These are phyloP conservation scores for Streptopelia turtur DNA, from an alignment of 2,797 vertebrate species.

Conservation along the genomic window DNA sequence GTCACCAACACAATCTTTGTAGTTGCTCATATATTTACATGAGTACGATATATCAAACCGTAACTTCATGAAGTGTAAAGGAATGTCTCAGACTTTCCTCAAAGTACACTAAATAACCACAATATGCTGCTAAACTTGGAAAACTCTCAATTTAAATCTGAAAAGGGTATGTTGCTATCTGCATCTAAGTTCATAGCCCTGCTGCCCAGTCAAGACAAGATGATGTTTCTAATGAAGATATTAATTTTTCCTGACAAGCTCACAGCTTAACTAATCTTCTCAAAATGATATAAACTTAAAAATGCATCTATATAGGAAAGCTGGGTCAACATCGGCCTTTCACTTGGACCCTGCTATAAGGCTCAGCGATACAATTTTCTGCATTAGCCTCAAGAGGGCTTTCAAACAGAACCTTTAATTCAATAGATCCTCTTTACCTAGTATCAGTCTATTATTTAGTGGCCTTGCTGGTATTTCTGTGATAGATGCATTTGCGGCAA, in stretches of 20 bases:
- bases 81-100: background rate
- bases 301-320: background rate
- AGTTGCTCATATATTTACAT: background rate
- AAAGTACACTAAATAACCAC: background rate
- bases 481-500: background rate
- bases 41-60: background rate
- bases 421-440: background rate
- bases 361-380: background rate
- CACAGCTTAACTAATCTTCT: background rate
- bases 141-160: background rate
- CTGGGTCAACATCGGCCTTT: background rate
- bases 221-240: background rate
- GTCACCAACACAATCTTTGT: background rate
- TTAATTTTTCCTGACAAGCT: background rate
- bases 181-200: background rate
- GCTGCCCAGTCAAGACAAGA: background rate
- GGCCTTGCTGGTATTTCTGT: background rate
- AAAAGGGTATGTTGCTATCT: background rate
- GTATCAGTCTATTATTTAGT: background rate
- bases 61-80: background rate
- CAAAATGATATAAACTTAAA: background rate
- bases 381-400: background rate
- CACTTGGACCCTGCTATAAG: background rate
- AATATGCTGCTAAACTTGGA: background rate
- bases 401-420: background rate